Evolutionary conservation across 2,888 invertebrate genomes (phyloP).

Genomic region (Stenolophus ochropezus): DNA sequence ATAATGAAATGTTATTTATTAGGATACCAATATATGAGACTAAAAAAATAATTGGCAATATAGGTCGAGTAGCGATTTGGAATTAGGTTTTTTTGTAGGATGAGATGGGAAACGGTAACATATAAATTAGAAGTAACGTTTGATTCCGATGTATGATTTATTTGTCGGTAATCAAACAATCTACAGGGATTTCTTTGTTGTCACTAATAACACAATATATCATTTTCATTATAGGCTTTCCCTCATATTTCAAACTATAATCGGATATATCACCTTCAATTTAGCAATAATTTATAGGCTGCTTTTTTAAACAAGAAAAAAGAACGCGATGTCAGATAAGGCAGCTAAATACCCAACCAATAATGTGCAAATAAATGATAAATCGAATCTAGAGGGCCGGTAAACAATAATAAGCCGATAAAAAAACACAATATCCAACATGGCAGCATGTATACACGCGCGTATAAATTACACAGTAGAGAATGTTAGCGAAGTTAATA

Average conservation of each 20-base stretch:
- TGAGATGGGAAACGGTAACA: neutral
- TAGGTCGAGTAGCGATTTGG: too few species aligned
- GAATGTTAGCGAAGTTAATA: constrained; percentile 7
- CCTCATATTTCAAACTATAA: constrained; percentile 3
- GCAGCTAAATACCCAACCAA: constrained; percentile 21
- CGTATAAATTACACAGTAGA: constrained; percentile 8
- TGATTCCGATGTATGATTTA: neutral
- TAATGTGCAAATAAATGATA: constrained; percentile 35
- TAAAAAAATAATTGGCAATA: neutral
- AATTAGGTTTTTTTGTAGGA: neutral
- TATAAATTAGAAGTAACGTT: neutral
- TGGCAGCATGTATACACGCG: neutral
- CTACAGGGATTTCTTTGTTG: neutral
- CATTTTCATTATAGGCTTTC: constrained; percentile 3
- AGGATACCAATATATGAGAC: too few species aligned
- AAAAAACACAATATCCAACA: constrained; percentile 24
- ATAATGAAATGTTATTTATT: too few species aligned
- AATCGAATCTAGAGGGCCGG: constrained; percentile 10
- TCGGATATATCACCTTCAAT: constrained; percentile 4
- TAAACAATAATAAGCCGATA: constrained; percentile 31
- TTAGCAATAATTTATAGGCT: constrained; percentile 1
- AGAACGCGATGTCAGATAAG: constrained; percentile 9
- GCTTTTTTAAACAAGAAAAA: constrained; percentile 15
- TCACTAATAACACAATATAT: constrained; percentile 7
- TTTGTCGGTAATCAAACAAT: neutral